Conservation (phyloP, 2,888 invertebrate species). For the Chelonus formosanus region DNA sequence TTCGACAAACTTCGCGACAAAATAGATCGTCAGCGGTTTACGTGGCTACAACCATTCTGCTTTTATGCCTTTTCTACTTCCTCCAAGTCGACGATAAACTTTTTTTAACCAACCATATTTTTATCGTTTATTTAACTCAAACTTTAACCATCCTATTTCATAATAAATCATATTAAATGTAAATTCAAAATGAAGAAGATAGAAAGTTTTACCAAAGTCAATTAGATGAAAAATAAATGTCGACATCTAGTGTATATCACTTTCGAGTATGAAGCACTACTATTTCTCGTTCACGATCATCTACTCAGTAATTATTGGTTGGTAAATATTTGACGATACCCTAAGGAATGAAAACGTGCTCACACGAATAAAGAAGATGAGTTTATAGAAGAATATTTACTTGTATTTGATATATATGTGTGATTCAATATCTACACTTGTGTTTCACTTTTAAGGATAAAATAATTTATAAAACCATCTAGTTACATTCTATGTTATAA, state of each 20-base stretch:
- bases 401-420: too few relatives aligned
- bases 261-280: neutral
- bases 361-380: neutral
- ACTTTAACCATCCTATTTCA: neutral
- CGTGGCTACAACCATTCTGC: constrained; percentile 41
- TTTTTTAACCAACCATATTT: constrained; percentile 30
- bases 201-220: neutral
- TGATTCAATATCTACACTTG: too few relatives aligned
- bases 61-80: constrained; percentile 31
- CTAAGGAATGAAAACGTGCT: constrained; percentile 29
- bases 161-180: neutral
- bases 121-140: constrained; percentile 26
- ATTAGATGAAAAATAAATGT: constrained; percentile 2
- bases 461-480: too few relatives aligned
- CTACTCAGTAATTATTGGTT: constrained; percentile 43
- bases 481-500: too few relatives aligned
- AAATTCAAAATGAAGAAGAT: neutral
- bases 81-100: constrained; percentile 22
- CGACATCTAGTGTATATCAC: neutral
- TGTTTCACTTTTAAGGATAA: too few relatives aligned
- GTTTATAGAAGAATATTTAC: constrained; percentile 1
- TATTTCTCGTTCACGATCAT: constrained; percentile 17
- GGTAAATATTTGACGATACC: constrained; percentile 46
- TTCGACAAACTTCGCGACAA: constrained; percentile 42
- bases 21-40: constrained; percentile 55